phyloP scores from a whole-genome alignment of 2,888 invertebrate genomes.

The Mesorhabditis spiculigera region DNA sequence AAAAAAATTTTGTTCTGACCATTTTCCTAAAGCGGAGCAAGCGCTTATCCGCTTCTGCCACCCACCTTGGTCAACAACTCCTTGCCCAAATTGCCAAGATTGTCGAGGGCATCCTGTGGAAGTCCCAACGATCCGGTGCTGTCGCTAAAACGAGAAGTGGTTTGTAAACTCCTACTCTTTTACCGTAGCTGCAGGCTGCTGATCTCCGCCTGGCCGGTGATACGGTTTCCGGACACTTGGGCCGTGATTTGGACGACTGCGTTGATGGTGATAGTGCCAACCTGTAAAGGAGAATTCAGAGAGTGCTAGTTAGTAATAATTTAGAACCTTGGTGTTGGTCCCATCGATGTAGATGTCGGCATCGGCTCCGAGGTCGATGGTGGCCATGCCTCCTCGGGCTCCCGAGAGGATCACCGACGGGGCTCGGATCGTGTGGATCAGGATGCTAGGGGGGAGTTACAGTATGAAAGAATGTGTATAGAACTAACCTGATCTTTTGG shows the following conservation, averaged over 20 bases:
- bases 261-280: conserved; percentile 47
- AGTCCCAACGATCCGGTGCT: conserved; percentile 37
- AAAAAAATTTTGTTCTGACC: too few relatives aligned
- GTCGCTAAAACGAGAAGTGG: conserved; percentile 18
- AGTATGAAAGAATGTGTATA: background rate
- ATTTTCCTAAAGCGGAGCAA: too few relatives aligned
- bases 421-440: conserved; percentile 44
- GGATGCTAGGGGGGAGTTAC: conserved; percentile 22
- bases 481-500: conserved; percentile 34
- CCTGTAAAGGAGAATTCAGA: conserved; percentile 16
- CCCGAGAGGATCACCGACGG: conserved; percentile 41
- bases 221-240: conserved; percentile 29
- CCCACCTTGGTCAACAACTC: conserved; percentile 47
- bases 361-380: conserved; percentile 43
- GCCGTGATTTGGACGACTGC: conserved; percentile 38
- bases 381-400: conserved; percentile 42
- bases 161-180: background rate
- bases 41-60: background rate
- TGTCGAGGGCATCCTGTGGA: conserved; percentile 54
- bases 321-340: conserved; percentile 29
- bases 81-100: conserved; percentile 55
- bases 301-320: background rate
- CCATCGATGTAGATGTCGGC: conserved; percentile 51
- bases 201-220: conserved; percentile 43
- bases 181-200: conserved; percentile 34